Evolutionary conservation across 2,113 vertebrate species (phyloP), one percentile per base, ranked within the genome.

Genomic region (Neolamprologus fasciatus): DNA sequence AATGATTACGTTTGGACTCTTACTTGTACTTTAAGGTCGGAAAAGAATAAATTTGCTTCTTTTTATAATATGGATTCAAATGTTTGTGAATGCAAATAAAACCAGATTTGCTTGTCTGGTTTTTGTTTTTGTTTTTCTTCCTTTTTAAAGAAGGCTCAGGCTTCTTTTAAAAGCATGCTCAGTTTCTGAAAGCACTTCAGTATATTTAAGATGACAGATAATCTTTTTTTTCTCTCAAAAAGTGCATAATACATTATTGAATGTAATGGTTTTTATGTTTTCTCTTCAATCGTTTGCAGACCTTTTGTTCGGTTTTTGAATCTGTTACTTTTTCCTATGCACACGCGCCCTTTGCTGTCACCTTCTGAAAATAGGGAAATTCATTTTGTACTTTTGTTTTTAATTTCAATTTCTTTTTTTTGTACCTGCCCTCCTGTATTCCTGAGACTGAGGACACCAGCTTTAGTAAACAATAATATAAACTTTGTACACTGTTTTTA

Each of bases 381-480:
- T 94, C 54, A 83, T 95, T 96, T 96, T 93, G 91, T 93, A 95
- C 92, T 93, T 93, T 93, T 87, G 53, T 93, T 91, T 93, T 95
- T 92, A 80, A 93, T 90, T 92, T 87, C 78, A 85, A 87, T 76
- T 81, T 90, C 5, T 88, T 10, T 26, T 9, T 26, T 95, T 95
- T 95, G 91, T 96, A 95, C 92, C 89, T 91, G 86, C 92, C 90
- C 89, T 94, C 89, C 89, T 92, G 89, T 93, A 94, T 94, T 92
- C 87, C 92, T 80, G 86, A 92, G 93, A 95, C 91, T 93, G 94
- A 95, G 92, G 95, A 96, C 95, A 96, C 90, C 94, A 96, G 95
- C 95, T 96, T 96, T 97, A 96, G 95, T 95, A 96, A 95, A 96
- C 93, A 91, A 95, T 94, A 95, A 95, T 95, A 96, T 96, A 94